A percentile compares a stretch with the other conserved stretches of the same genome.
Conservation (phyloP, 1,140 invertebrate species). For the Rhyacophila brunnea region DNA sequence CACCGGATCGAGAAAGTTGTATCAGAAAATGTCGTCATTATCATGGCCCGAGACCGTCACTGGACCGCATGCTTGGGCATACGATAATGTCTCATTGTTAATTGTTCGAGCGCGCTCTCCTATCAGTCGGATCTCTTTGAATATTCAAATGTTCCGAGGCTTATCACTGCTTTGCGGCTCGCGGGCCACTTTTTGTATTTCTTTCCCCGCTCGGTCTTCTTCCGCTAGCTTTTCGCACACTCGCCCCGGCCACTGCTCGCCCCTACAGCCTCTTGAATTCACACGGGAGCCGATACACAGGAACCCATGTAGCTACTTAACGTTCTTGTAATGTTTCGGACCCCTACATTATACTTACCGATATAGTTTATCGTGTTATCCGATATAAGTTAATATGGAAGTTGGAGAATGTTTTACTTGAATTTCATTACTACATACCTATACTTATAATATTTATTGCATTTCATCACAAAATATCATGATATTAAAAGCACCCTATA, state of each 20-base stretch:
- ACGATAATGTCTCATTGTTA: conserved; percentile 37
- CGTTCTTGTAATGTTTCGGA: no score
- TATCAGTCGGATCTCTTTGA: conserved; percentile 36
- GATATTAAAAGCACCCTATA: no score
- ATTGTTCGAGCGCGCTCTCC: conserved; percentile 30
- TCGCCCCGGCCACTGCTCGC: conserved; percentile 7
- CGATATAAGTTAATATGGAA: no score
- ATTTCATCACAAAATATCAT: no score
- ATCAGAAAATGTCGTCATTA: neutral
- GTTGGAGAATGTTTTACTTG: no score
- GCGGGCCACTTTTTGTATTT: conserved; percentile 29
- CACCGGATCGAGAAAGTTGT: neutral
- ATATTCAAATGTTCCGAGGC: conserved; percentile 32
- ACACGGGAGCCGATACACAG: no score
- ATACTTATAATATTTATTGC: no score
- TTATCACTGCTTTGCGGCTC: conserved; percentile 24
- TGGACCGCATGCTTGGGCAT: conserved; percentile 8
- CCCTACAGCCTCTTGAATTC: no score
- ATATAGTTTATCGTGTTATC: no score
- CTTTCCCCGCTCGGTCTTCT: conserved; percentile 3
- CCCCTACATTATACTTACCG: no score
- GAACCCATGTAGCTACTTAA: no score
- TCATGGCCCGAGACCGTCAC: conserved; percentile 10
- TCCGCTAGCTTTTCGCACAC: conserved; percentile 11
- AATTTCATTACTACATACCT: no score